Conservation (phyloP, 2,797 vertebrate species). For the Pipistrellus nathusii region DNA sequence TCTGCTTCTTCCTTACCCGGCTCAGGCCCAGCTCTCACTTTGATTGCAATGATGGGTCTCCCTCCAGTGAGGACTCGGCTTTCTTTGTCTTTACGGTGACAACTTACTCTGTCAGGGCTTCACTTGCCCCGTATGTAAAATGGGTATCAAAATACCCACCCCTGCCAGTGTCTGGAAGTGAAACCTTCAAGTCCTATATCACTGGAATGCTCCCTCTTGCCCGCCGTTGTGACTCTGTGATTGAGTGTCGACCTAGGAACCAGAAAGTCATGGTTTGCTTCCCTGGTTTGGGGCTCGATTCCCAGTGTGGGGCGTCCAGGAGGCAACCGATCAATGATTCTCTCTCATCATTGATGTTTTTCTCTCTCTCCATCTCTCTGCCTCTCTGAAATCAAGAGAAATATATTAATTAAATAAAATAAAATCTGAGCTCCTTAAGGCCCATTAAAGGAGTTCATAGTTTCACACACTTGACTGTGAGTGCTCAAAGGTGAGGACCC, state of each 20-base stretch:
- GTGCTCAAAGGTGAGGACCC: neutral
- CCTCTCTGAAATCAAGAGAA: too few relatives aligned
- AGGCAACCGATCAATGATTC: too few relatives aligned
- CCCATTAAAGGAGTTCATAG: neutral
- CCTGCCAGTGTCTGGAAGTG: neutral
- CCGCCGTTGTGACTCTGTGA: too few relatives aligned
- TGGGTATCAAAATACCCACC: neutral
- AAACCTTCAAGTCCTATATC: neutral
- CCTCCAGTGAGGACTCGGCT: neutral
- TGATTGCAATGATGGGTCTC: neutral
- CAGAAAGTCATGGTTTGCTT: too few relatives aligned
- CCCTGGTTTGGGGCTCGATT: too few relatives aligned
- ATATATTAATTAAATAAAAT: too few relatives aligned
- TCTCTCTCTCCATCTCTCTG: too few relatives aligned
- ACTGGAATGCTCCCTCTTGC: neutral
- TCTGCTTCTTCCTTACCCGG: rapidly evolving
- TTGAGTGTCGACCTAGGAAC: too few relatives aligned
- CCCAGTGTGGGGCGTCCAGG: too few relatives aligned
- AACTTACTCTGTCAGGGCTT: neutral
- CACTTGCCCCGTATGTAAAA: neutral
- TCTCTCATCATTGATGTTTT: too few relatives aligned
- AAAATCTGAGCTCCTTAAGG: neutral
- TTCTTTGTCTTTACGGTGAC: neutral
- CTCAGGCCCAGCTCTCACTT: neutral
- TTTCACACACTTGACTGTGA: neutral